phyloP scores from a whole-genome alignment of 1,140 invertebrate species.

The Adelges cooleyi region DNA sequence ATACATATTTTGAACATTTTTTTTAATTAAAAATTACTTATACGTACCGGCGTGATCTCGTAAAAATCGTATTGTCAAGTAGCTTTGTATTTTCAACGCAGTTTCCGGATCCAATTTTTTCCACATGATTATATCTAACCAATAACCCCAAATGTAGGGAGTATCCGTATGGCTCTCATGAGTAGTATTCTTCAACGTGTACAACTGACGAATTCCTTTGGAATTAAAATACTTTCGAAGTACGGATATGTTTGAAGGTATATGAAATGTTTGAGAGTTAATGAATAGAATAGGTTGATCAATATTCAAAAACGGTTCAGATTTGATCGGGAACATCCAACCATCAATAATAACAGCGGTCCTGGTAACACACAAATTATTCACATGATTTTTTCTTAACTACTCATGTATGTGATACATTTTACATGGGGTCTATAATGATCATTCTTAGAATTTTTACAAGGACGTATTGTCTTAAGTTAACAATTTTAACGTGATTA shows the following conservation, averaged over 20 bases:
- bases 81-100: conserved; percentile 40
- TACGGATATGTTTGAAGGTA: conserved; percentile 45
- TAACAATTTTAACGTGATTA: no score
- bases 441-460: no score
- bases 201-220: not conserved
- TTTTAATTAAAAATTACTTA: not conserved
- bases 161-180: conserved; percentile 42
- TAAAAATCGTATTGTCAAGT: conserved; percentile 38
- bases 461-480: no score
- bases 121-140: conserved; percentile 41
- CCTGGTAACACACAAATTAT: no score
- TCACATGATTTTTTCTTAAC: no score
- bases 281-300: conserved; percentile 50
- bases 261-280: conserved; percentile 56
- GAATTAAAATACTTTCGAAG: conserved; percentile 36
- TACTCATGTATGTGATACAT: no score
- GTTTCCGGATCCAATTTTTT: conserved; percentile 38
- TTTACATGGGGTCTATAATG: no score
- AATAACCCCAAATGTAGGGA: conserved; percentile 39
- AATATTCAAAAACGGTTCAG: conserved; percentile 41
- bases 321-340: conserved; percentile 57
- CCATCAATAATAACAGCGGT: conserved; percentile 50
- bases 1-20: no score
- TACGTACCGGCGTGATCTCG: conserved; percentile 34
- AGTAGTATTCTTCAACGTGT: conserved; percentile 35